Evolutionary conservation across 2,888 invertebrate species (phyloP), one percentile per base, ranked within the genome.

Genomic region (Drosophila anomelani): DNA sequence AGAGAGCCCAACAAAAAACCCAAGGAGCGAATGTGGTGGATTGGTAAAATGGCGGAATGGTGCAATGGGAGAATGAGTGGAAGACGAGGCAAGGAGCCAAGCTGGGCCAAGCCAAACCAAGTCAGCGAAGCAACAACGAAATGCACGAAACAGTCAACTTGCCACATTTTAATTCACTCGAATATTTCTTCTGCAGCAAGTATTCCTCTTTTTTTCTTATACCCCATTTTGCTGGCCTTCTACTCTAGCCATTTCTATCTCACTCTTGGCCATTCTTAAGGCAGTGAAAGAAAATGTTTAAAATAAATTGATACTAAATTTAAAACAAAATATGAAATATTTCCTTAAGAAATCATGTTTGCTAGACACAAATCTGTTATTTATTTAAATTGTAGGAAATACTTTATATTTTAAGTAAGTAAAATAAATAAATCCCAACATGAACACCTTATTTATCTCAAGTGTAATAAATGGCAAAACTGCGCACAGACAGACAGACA

Each of bases 121-220:
- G 49, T 47, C 67, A 64, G 46, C 70, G 72, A 61, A 57, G 44
- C 57, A 76, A 59, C 62, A 77, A 69, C 66, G 61, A 67, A 76
- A 73, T 73, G 80, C 88, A 83, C 81, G 79, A 82, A 80, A 83
- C 84, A 84, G 85, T 81, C 84, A 85, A 88, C 78, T 88, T 89
- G 85, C 90, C 88, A 88, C 90, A 90, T 88, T 89, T 89, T 89
- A 88, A 89, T 90, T 88, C 87, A 85, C 76, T 85, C 69, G 80
- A 84, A 89, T 88, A 85, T 85, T 81, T 86, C 76, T 78, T 80
- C 54, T 59, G 59, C 63, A 60, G 56, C 57, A 46, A 53, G 68
- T 68, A 59, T 71, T 57, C 23, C 46, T 54, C 29, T 26, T 26
- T n/a, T 47, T 26, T 32, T 44, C 47, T 32, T 39, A 38, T 58